Conservation (phyloP, 2,888 invertebrate genomes). For the Caenorhabditis imperialis region DNA sequence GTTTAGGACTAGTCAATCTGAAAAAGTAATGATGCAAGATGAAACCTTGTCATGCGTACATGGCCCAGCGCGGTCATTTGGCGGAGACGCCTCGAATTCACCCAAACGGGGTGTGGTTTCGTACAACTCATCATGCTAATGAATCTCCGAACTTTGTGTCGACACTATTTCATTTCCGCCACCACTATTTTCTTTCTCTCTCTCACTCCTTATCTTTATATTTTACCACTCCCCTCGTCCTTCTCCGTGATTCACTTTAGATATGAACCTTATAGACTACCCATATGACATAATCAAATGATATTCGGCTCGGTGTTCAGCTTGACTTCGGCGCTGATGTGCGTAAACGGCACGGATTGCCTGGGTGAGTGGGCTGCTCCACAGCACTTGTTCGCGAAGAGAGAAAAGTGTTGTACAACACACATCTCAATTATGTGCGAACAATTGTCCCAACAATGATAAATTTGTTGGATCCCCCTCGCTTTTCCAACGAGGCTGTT, state of each 20-base stretch:
- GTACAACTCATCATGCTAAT: slow-evolving; percentile 44
- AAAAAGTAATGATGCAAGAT: slow-evolving; percentile 54
- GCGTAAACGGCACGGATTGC: slow-evolving; percentile 74
- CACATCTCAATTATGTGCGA: slow-evolving; percentile 50
- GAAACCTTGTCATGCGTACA: slow-evolving; percentile 51
- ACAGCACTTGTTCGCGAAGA: slow-evolving; percentile 57
- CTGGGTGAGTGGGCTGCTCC: slow-evolving; percentile 35
- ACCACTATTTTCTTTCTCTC: background rate
- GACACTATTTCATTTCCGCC: background rate
- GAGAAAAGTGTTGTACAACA: slow-evolving; percentile 35
- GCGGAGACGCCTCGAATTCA: slow-evolving; percentile 29
- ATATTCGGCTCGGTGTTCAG: slow-evolving; percentile 76
- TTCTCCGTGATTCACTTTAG: slow-evolving; percentile 6
- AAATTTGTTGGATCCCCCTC: slow-evolving; percentile 35
- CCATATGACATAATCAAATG: slow-evolving; percentile 65
- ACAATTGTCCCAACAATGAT: slow-evolving; percentile 51
- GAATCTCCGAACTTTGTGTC: slow-evolving; percentile 12
- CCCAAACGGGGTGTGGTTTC: slow-evolving; percentile 17
- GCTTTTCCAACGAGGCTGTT: slow-evolving; percentile 11
- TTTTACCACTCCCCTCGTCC: too few species aligned
- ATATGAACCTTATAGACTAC: slow-evolving; percentile 34
- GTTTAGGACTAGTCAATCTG: slow-evolving; percentile 51
- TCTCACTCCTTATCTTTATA: slow-evolving; percentile 6
- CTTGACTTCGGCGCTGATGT: slow-evolving; percentile 75
- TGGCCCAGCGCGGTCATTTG: slow-evolving; percentile 39